Evolutionary conservation across 2,888 invertebrate genomes (phyloP), one percentile per base, ranked within the genome.

Genomic region (Dicranocentrus wangi): DNA sequence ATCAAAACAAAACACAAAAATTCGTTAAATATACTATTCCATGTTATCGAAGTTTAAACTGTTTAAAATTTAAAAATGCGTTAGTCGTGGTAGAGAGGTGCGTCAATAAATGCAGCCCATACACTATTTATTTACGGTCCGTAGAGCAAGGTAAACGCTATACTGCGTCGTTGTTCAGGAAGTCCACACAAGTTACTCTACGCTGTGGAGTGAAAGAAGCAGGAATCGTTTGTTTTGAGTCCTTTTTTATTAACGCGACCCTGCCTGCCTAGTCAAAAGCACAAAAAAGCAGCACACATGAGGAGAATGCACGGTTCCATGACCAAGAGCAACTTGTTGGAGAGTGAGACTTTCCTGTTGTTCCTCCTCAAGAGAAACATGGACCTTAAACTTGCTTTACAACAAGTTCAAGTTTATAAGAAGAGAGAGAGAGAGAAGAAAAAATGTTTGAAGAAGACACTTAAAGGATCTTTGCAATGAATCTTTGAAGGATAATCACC

Each of bases 281-380:
- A n/a, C n/a, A n/a, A n/a, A n/a, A n/a, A n/a, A n/a, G n/a, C n/a
- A n/a, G n/a, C n/a, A n/a, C n/a, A n/a, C n/a, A n/a, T n/a, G n/a
- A n/a, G n/a, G n/a, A n/a, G 10, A 5, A 39, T 47, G 25, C 51
- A 68, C 17, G 66, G 25, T 68, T 51, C 66, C 66, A 68, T 68
- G 66, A 68, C 66, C 66, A 68, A n/a, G 51, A 68, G 17, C 66
- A 68, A 68, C 27, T 47, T 68, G 66, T 68, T 27, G n/a, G 8
- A 68, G 15, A 2, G 66, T 51, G 66, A 68, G 66, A 28, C 28
- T 61, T 61, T 61, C 47, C 5, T 17, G 8, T 47, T 47, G 47
- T 47, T 10, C 47, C 15, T 10, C 8, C 47, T 17, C 47, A 47
- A 39, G 47, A n/a, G 47, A n/a, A 47, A 47, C 3, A 47, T 55